These are phyloP conservation scores for Xyrauchen texanus DNA, from an alignment of 2,113 vertebrate species.

Conservation along the genomic window DNA sequence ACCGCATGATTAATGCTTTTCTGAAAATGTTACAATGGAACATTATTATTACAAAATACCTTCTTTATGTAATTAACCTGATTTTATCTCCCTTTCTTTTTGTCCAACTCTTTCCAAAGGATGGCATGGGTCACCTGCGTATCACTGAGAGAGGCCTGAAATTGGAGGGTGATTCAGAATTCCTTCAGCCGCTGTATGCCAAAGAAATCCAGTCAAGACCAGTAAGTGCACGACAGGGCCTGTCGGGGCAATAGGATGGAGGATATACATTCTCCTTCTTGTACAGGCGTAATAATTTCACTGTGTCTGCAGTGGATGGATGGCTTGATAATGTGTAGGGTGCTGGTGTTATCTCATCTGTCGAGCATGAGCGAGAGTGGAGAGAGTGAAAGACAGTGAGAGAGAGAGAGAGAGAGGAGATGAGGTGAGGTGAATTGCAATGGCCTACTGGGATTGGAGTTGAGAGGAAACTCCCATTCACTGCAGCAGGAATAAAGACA, in stretches of 20 bases:
- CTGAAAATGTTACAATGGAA: background rate
- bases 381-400: conserved; percentile 24
- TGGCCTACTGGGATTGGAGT: conserved; percentile 10
- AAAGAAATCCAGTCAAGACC: conserved; percentile 98
- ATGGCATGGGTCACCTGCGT: conserved; percentile 97
- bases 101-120: conserved; percentile 73
- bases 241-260: conserved; percentile 2
- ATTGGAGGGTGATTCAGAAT: conserved; percentile 96
- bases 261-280: conserved; percentile 40
- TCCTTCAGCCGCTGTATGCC: conserved; percentile 98
- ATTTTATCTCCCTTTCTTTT: conserved; percentile 21
- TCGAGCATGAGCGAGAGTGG: conserved; percentile 49
- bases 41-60: background rate
- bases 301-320: conserved; percentile 52
- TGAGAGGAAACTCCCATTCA: conserved; percentile 33
- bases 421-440: conserved; percentile 33
- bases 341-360: conserved; percentile 54
- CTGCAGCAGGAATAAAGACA: conserved; percentile 4
- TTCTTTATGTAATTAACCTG: background rate
- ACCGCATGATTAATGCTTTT: background rate
- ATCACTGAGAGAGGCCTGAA: conserved; percentile 97
- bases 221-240: conserved; percentile 77
- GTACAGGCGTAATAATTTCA: conserved; percentile 50
- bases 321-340: conserved; percentile 58
- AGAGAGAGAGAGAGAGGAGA: conserved; percentile 26